A percentile compares a stretch with the other conserved stretches of the same genome.
phyloP scores from a whole-genome alignment of 2,113 vertebrate genomes.

The Nothoprocta perdicaria region DNA sequence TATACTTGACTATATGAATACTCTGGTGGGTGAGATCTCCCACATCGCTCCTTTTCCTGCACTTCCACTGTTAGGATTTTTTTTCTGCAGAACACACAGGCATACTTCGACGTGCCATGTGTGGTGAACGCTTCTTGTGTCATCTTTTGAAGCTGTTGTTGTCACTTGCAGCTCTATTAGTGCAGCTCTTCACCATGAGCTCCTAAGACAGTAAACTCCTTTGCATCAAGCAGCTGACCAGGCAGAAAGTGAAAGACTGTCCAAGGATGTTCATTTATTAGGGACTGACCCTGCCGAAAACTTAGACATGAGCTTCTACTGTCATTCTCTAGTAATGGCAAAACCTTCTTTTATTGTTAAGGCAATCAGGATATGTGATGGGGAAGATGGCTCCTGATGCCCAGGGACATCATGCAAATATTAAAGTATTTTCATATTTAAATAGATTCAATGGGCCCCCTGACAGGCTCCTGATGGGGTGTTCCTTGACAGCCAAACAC shows the following conservation, averaged over 20 bases:
- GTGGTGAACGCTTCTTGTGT: neutral
- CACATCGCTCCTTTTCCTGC: neutral
- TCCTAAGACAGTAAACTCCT: neutral
- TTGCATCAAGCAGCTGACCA: neutral
- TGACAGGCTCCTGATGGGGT: neutral
- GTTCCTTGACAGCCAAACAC: neutral
- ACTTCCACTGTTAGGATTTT: neutral
- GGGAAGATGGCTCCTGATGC: neutral
- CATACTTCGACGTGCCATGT: neutral
- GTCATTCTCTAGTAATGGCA: neutral
- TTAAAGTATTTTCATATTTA: neutral
- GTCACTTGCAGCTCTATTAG: neutral
- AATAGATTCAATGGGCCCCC: neutral
- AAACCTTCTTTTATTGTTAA: neutral
- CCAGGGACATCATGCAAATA: neutral
- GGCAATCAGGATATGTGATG: neutral
- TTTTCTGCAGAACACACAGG: neutral
- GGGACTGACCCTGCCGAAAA: neutral
- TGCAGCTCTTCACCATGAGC: neutral
- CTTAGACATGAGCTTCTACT: neutral
- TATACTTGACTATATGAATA: neutral
- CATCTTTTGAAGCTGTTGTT: neutral
- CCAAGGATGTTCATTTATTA: neutral
- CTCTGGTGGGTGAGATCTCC: neutral
- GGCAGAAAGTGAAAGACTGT: neutral